A percentile compares a stretch with the other conserved stretches of the same genome.
Conservation (phyloP, 2,113 vertebrate genomes). For the Apodemus sylvaticus region DNA sequence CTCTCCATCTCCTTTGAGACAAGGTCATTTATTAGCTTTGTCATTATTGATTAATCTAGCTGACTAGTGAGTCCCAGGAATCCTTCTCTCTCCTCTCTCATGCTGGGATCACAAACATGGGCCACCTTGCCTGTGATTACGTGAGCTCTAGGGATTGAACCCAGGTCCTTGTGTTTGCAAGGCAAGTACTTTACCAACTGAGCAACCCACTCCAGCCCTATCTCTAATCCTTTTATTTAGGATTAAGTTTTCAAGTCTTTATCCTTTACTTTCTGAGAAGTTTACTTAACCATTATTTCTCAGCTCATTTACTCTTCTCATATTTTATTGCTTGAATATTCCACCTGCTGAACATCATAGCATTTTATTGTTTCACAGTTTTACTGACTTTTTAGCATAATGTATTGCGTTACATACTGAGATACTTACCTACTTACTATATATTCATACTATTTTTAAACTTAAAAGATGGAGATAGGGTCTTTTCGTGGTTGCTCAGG, state of each 20-base stretch:
- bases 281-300: not conserved
- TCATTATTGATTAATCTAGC: not conserved
- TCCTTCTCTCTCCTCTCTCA: not conserved
- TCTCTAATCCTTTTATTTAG: not conserved
- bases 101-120: not conserved
- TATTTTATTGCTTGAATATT: conserved; percentile 11
- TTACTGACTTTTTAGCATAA: not conserved
- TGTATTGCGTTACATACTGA: not conserved
- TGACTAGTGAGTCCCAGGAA: not conserved
- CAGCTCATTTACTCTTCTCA: not conserved
- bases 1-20: not conserved
- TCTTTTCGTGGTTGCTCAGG: not conserved
- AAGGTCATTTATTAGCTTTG: not conserved
- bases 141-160: not conserved
- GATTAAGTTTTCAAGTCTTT: not conserved
- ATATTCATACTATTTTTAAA: not conserved
- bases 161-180: not conserved
- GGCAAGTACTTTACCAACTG: not conserved
- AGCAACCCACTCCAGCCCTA: not conserved
- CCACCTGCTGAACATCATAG: too few relatives aligned
- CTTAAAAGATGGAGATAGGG: not conserved
- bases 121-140: not conserved
- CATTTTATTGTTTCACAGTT: not conserved
- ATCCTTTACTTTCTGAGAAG: not conserved
- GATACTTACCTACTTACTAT: not conserved